Conservation (phyloP, 2,113 vertebrate species). For the Xenopus borealis region DNA sequence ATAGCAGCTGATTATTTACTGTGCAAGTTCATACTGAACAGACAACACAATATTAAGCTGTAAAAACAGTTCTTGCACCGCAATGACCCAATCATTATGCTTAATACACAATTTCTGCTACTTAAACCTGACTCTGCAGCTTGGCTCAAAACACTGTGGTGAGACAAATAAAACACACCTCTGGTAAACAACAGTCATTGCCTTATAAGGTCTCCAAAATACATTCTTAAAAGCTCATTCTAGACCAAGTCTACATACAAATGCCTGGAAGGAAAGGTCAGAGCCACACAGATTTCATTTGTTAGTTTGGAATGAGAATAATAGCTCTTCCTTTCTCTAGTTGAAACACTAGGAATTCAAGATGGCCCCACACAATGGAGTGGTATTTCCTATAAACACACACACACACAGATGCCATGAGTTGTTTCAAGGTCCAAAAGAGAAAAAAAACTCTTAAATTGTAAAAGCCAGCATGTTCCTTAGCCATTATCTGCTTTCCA, state of each 20-base stretch:
- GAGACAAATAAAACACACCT: too few species aligned
- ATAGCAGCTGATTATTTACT: background rate
- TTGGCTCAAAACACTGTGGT: too few species aligned
- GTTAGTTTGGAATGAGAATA: constrained; percentile 1
- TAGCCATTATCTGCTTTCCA: constrained; percentile 50
- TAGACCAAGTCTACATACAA: constrained; percentile 1
- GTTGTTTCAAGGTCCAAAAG: constrained; percentile 24
- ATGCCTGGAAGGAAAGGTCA: constrained; percentile 19
- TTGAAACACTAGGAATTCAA: constrained; percentile 33
- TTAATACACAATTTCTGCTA: too few species aligned
- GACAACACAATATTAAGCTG: background rate
- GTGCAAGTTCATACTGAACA: background rate
- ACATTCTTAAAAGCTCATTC: constrained; percentile 5
- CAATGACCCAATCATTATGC: too few species aligned
- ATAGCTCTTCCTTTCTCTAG: constrained; percentile 3
- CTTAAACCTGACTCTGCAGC: too few species aligned
- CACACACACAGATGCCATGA: constrained; percentile 35
- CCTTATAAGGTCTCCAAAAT: background rate
- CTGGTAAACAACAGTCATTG: background rate
- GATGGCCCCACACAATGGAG: constrained; percentile 20
- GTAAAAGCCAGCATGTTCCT: constrained; percentile 17
- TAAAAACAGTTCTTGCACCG: too few species aligned
- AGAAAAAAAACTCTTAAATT: constrained; percentile 18
- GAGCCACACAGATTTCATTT: background rate
- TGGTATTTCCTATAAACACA: constrained; percentile 27